Evolutionary conservation across 2,797 vertebrate species (phyloP).

Genomic region (Cyclura pinguis): DNA sequence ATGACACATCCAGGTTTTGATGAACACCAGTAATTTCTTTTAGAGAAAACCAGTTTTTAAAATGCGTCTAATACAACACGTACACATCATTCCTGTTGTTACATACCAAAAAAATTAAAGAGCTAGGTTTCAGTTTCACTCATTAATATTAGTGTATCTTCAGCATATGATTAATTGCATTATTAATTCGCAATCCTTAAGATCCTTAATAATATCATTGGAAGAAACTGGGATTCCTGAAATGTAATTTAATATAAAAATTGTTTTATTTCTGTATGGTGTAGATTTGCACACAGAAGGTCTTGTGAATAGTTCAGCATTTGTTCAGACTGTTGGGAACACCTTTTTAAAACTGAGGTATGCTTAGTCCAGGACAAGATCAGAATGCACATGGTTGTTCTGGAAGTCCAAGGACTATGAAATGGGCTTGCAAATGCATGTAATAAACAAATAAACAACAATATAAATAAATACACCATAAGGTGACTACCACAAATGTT

Average conservation of each 20-base stretch:
- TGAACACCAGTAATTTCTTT: slow-evolving; percentile 7
- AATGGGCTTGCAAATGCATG: background rate
- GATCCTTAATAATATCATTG: slow-evolving; percentile 42
- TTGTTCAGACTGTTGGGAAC: too few relatives aligned
- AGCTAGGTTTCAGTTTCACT: slow-evolving; percentile 42
- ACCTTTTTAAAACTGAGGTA: background rate
- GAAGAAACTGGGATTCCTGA: slow-evolving; percentile 38
- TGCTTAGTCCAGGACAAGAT: background rate
- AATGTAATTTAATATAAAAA: slow-evolving; percentile 1
- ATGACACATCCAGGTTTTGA: background rate
- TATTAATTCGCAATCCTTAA: slow-evolving; percentile 63
- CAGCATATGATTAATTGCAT: slow-evolving; percentile 39
- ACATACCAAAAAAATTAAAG: background rate
- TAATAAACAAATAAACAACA: background rate
- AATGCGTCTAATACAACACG: background rate
- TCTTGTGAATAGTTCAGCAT: too few relatives aligned
- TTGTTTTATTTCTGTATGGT: too few relatives aligned
- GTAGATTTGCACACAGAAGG: too few relatives aligned
- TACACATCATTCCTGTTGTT: background rate
- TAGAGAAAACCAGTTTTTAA: slow-evolving; percentile 20
- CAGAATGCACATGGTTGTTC: background rate
- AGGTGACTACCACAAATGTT: background rate
- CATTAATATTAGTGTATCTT: slow-evolving; percentile 36
- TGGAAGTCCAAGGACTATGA: background rate
- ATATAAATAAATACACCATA: background rate